Conservation (phyloP, 2,888 invertebrate genomes). For the Meteorus cinctellus region DNA sequence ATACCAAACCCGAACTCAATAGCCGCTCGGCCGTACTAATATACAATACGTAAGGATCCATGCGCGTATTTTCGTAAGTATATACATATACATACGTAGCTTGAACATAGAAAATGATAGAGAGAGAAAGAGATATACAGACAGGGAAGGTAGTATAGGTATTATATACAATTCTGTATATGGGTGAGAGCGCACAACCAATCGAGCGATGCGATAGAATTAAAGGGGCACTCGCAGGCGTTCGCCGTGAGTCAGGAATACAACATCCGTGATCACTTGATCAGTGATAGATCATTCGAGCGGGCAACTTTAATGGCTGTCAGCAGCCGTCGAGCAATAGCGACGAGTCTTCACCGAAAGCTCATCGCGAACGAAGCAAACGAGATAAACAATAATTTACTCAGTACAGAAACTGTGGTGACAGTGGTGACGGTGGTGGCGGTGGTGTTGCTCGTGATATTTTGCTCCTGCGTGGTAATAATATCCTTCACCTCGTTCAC, state of each 20-base stretch:
- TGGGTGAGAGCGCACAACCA: conserved; percentile 20
- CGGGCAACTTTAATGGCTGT: conserved; percentile 48
- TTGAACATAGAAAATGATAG: not conserved
- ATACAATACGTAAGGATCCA: not conserved
- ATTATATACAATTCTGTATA: not conserved
- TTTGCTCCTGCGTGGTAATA: conserved; percentile 40
- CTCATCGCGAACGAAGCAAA: conserved; percentile 26
- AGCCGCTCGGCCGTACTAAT: conserved; percentile 15
- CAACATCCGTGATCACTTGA: conserved; percentile 18
- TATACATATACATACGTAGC: not conserved
- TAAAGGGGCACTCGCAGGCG: conserved; percentile 42
- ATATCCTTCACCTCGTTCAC: conserved; percentile 24
- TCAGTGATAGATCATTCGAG: conserved; percentile 36
- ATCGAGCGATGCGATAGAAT: conserved; percentile 34
- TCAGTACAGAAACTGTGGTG: not conserved
- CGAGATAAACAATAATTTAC: not conserved
- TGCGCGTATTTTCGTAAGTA: not conserved
- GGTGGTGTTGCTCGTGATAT: conserved; percentile 22
- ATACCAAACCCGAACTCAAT: conserved; percentile 22
- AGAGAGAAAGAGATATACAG: not conserved
- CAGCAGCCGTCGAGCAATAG: conserved; percentile 43
- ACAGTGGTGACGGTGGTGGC: not conserved
- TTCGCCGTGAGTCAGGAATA: conserved; percentile 16
- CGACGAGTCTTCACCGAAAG: conserved; percentile 43
- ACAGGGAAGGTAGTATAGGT: not conserved